These are phyloP conservation scores for Podarcis muralis DNA, from an alignment of 2,113 vertebrate genomes.

Conservation along the genomic window DNA sequence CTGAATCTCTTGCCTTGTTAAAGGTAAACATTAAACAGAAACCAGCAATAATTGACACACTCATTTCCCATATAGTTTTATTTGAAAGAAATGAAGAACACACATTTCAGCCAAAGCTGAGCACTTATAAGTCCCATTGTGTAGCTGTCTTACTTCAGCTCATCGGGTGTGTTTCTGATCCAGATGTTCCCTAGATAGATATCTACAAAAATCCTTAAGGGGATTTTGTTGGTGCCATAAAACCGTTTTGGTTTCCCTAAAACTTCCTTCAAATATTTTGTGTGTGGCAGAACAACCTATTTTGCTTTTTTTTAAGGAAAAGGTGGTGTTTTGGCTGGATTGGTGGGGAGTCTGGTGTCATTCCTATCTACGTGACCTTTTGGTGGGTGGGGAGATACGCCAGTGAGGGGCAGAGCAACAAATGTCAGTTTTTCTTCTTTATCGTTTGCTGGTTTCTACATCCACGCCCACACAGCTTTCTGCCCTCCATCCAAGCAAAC, in stretches of 20 bases:
- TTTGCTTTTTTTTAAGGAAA: background rate
- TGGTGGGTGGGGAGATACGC: too few relatives aligned
- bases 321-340: too few relatives aligned
- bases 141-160: background rate
- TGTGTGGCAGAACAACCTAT: background rate
- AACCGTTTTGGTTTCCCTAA: background rate
- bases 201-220: background rate
- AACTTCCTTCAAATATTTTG: background rate
- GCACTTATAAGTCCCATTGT: background rate
- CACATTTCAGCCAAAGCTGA: too few relatives aligned
- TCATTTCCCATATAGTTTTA: background rate
- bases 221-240: background rate
- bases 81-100: background rate
- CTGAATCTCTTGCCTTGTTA: background rate
- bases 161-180: background rate
- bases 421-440: too few relatives aligned
- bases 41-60: background rate
- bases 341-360: background rate
- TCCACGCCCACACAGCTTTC: too few relatives aligned
- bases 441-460: too few relatives aligned
- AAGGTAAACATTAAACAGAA: background rate
- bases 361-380: too few relatives aligned
- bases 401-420: background rate
- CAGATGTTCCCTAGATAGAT: background rate
- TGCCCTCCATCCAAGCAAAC: too few relatives aligned